Evolutionary conservation across 2,113 vertebrate genomes (phyloP).

Genomic region (Macroglossus sobrinus): DNA sequence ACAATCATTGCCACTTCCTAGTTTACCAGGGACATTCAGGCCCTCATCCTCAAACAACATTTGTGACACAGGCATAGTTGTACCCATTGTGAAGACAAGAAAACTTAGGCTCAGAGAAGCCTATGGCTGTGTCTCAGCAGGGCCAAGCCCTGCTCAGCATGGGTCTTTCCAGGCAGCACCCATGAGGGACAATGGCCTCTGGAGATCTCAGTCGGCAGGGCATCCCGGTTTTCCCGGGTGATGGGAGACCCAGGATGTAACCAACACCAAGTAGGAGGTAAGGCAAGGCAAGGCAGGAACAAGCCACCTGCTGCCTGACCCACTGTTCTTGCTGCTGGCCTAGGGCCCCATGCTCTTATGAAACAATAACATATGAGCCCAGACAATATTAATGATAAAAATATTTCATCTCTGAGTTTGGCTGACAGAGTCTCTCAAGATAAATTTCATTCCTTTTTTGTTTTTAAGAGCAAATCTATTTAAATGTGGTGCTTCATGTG

Average conservation of each 20-base stretch:
- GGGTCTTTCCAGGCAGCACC: neutral
- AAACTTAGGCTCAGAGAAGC: neutral
- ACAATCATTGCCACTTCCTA: fast-evolving
- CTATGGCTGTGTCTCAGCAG: fast-evolving
- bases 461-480: neutral
- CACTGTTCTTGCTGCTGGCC: neutral
- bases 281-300: neutral
- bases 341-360: neutral
- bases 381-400: neutral
- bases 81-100: neutral
- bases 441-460: conserved; percentile 10
- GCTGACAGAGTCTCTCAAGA: neutral
- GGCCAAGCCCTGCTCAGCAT: fast-evolving
- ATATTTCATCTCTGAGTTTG: neutral
- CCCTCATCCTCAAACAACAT: neutral
- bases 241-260: neutral
- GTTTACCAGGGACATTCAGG: neutral
- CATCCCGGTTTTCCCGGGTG: fast-evolving
- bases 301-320: neutral
- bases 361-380: neutral
- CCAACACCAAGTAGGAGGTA: fast-evolving
- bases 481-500: neutral
- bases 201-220: fast-evolving
- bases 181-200: fast-evolving
- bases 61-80: fast-evolving